A percentile compares a stretch with the other conserved stretches of the same genome.
Conservation (phyloP, 2,797 vertebrate species). For the Cossypha caffra region DNA sequence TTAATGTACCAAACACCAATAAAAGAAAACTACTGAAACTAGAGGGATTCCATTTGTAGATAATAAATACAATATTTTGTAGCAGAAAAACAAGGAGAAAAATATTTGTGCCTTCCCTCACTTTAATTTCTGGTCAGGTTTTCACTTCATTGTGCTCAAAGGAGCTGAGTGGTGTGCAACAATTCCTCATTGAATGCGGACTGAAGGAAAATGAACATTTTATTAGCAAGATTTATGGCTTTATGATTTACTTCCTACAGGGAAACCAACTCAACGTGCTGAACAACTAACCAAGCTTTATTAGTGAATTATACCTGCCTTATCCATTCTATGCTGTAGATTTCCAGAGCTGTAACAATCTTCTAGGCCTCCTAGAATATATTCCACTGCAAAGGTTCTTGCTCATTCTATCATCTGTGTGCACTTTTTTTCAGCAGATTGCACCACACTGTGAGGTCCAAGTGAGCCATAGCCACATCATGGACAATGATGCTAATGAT, state of each 20-base stretch:
- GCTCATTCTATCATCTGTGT: fast-evolving
- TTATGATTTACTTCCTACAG: neutral
- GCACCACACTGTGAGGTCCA: neutral
- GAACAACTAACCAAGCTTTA: neutral
- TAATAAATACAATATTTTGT: neutral
- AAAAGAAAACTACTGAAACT: neutral
- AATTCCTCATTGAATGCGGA: neutral
- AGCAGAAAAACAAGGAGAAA: neutral
- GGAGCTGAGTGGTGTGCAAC: neutral
- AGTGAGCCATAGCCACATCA: neutral
- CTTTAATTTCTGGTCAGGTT: neutral
- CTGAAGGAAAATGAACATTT: neutral
- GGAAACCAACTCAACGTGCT: neutral
- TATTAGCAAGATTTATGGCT: neutral
- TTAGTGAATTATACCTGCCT: neutral
- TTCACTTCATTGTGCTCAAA: neutral
- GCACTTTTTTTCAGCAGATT: neutral
- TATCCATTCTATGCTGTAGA: neutral
- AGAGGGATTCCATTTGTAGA: neutral
- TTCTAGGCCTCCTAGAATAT: neutral
- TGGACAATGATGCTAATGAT: neutral
- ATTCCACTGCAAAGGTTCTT: neutral
- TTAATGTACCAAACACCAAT: neutral
- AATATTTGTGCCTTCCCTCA: neutral
- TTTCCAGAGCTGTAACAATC: neutral